Evolutionary conservation across 2,888 invertebrate species (phyloP), one percentile per base, ranked within the genome.

Genomic region (Caenorhabditis wallacei): DNA sequence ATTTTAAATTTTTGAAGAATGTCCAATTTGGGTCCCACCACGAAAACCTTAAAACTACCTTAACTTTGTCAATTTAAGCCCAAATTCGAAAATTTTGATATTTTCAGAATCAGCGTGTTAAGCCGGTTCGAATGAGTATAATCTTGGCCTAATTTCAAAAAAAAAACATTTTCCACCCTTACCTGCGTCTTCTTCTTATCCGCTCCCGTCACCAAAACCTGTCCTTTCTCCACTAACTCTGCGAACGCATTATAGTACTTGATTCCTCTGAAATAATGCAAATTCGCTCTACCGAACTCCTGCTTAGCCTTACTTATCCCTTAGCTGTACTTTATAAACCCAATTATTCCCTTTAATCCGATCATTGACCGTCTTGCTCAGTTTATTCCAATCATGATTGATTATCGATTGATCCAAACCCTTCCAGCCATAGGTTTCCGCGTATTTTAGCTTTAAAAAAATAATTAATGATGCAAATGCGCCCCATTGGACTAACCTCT

Each of bases 271-370:
- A 94, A 87, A 84, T 3, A 30, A 30, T 30, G 30, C 30, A 30
- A 30, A 30, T 30, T 30, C 30, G 30, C 30, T 30, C 30, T 8
- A 30, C 30, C 30, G 30, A 30, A 8, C 30, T 8, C 30, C 8
- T 30, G 30, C 8, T 5, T 48, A 16, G 20, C 22, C 54, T 26
- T 11, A 88, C 84, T 84, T 93, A 51, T 93, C 91, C 61, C 93
- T 90, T 11, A 94, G 88, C 18, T 92, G 90, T 13, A 93, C 93
- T 54, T 93, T 90, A 88, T 94, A 94, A n/a, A 93, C 92, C 93
- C 93, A 94, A 88, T 94, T 94, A 61, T 94, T 89, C 0, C 93
- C 93, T 37, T 92, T 92, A 46, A 94, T 93, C 89, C 94, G 13
- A 64, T 82, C 85, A 54, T 81, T 74, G 2, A 87, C 87, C 35